These are phyloP conservation scores for Coelopa pilipes DNA, from an alignment of 2,888 invertebrate genomes.

Conservation along the genomic window DNA sequence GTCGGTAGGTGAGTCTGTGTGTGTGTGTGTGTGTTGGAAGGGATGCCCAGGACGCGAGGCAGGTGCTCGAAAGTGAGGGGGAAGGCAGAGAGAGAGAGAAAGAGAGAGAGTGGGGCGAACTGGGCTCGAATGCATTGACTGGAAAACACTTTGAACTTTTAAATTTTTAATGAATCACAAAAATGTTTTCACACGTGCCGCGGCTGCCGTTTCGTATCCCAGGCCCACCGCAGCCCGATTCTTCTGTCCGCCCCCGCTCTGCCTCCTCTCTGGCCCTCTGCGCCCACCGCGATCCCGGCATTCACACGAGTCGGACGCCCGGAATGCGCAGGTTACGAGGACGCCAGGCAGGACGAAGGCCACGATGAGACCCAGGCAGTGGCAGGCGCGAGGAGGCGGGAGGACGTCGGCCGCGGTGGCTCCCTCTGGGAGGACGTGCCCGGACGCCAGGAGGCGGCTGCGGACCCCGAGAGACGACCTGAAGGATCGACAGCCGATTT, in stretches of 20 bases:
- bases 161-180: constrained; percentile 60
- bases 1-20: neutral
- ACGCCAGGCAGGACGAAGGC: too few relatives aligned
- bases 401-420: too few relatives aligned
- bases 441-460: too few relatives aligned
- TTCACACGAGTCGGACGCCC: neutral
- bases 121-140: constrained; percentile 48
- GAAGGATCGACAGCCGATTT: too few relatives aligned
- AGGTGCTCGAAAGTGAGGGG: neutral
- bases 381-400: too few relatives aligned
- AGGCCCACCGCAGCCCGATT: neutral
- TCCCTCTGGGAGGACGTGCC: too few relatives aligned
- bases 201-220: neutral
- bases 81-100: neutral
- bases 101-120: neutral
- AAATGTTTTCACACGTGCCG: constrained; percentile 53
- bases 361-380: constrained; percentile 32
- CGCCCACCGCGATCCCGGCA: neutral
- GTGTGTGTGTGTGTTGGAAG: constrained; percentile 1
- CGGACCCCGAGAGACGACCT: too few relatives aligned
- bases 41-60: neutral
- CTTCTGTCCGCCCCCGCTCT: neutral
- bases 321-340: neutral
- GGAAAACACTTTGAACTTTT: constrained; percentile 58
- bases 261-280: too few relatives aligned